Base-by-base conservation (phyloP, 2,888 invertebrate genomes). In the Drosophila formosana region DNA sequence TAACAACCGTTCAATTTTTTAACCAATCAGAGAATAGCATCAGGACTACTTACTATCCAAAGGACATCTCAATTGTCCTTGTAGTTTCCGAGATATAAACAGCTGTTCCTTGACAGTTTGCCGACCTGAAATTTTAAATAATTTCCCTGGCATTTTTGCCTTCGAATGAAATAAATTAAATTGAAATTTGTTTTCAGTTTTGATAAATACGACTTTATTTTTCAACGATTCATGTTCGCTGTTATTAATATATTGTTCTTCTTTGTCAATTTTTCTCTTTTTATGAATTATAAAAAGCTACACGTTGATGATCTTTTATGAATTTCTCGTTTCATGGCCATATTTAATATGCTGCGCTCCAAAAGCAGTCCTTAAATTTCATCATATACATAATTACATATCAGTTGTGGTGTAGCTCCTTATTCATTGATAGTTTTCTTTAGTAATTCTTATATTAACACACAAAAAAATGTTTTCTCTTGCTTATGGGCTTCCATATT, bases 121-220 rank as follows among this genome's bases (percentile, higher is more conserved):
- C 18, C 18, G 18, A 18, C 18, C 18, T 18, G 18, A 18, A 18
- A 18, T 18, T 18, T 18, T 1, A 18, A 18, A 1, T 18, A 18
- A 18, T 18, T 18, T 18, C 18, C 18, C 1, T 7, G 30, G 30
- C 2, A 30, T 30, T 30, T 6, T 6, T 30, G 30, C 30, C 34
- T 32, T 9, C 8, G 32, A 8, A 34, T 37, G n/a, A 41, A 5
- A 28, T 26, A 11, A 53, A 39, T 32, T 1, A 26, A 26, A n/a
- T 8, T 2, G 6, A 0, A 13, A 7, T 3, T 26, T 23, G 28
- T 18, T 26, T 18, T 45, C n/a, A 53, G 11, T 28, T 55, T 68
- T 68, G 68, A 75, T 83, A 80, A 78, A 83, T 83, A 78, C 65
- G 83, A 80, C 66, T 78, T 82, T 82, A 82, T 82, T 83, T 72